Base-by-base conservation (phyloP, 2,797 vertebrate genomes). In the Peromyscus nudipes region DNA sequence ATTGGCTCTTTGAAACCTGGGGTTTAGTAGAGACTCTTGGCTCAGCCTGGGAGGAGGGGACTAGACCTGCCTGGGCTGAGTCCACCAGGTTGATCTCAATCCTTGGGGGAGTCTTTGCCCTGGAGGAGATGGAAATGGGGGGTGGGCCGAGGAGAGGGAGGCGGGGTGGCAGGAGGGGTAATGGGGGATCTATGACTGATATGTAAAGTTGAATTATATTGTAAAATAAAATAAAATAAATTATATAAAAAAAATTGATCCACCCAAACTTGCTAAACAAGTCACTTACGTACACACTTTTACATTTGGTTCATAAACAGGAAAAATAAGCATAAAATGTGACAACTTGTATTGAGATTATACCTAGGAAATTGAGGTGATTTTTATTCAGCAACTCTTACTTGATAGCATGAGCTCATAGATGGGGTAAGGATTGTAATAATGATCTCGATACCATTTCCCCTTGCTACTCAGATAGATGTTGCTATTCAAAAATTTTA, bases 401-500 rank as follows among this genome's bases (percentile, higher is more conserved):
- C 60, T 85, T 60, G 17, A 89, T 57, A 96, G 49, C 75, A 65
- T 89, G 40, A 1, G 23, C 25, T 97, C 60, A 49, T 9, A 84
- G 40, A 96, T 43, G n/a, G 43, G 31, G 5, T 82, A 21, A 65
- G 0, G 17, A 82, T 89, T 1, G 90, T 12, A 6, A 23, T 81
- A 2, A 57, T 46, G 6, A 80, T 91, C 92, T 75, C 75, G 27
- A 7, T 4, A 37, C 0, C 69, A 6, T 27, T 96, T 94, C 43
- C 16, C 4, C 17, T 55, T 89, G 2, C 60, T 85, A 29, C 46
- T 60, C 27, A 98, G 96, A 94, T 83, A 0, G 16, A 10, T n/a
- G 7, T 89, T 93, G 21, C 79, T 89, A 96, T 37, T 89, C 34
- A 92, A 82, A 6, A 84, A 86, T 12, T 12, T 97, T 97, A n/a